Evolutionary conservation across 2,888 invertebrate genomes (phyloP), one percentile per base, ranked within the genome.

Genomic region (Drepana falcataria): DNA sequence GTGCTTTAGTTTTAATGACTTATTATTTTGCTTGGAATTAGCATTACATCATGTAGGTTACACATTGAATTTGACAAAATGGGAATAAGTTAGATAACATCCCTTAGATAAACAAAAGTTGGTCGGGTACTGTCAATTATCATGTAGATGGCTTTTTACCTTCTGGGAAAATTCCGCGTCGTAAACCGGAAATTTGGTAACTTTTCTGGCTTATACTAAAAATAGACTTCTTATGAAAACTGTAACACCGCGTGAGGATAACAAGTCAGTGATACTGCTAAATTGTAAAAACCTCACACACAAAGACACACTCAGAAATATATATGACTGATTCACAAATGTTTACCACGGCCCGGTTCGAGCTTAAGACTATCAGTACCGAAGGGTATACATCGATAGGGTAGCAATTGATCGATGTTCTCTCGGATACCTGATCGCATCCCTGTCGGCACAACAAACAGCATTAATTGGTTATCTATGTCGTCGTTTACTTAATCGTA

Each of bases 381-480:
- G 21, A 21, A 21, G 21, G 21, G 21, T 21, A 21, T 21, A 21
- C 21, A 21, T 21, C 1, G 21, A 21, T 21, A 21, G 21, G 21
- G 21, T 21, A 21, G 21, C 21, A 21, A 21, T 21, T 21, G 21
- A 21, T 21, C 21, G 21, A 21, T 21, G 33, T 33, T 48, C 9
- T 3, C 33, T 33, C 34, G 33, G 5, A 2, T 3, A 9, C 37
- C 48, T 41, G 40, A 40, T 40, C 6, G 40, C 4, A 33, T 40
- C 40, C 9, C 21, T 41, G 34, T 34, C 51, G 33, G 41, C 37
- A 33, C 40, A 56, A 56, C 59, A 63, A 64, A 64, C 57, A 64
- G 51, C 33, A 55, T 53, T 63, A 65, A 67, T 66, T 60, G 56
- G 58, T 53, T 59, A 56, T 60, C 53, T 52, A 53, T 62, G 54